phyloP scores from a whole-genome alignment of 2,888 invertebrate genomes.

The Drosophila anomalata region DNA sequence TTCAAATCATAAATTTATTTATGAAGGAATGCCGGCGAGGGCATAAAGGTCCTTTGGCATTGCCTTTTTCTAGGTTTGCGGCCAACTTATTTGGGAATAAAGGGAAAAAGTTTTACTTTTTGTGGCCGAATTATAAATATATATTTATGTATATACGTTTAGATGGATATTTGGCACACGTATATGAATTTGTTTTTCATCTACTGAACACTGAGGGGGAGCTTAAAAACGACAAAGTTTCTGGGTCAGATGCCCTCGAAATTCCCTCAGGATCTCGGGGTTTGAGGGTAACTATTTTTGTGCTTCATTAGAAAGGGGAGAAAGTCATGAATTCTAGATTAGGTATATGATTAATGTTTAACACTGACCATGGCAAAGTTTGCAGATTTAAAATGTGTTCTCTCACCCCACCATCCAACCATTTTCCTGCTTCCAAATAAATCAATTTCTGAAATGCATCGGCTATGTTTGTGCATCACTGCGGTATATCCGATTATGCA shows the following conservation, averaged over 20 bases:
- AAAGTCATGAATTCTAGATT: constrained; percentile 44
- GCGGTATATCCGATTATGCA: constrained; percentile 33
- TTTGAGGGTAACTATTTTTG: constrained; percentile 52
- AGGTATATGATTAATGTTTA: constrained; percentile 38
- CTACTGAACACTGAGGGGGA: not conserved
- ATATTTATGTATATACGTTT: constrained; percentile 9
- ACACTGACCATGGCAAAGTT: constrained; percentile 10
- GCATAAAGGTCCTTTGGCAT: constrained; percentile 32
- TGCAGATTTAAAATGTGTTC: constrained; percentile 22
- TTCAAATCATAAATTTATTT: constrained; percentile 45
- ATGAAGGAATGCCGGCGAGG: constrained; percentile 39
- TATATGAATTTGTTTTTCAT: constrained; percentile 31
- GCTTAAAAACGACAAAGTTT: constrained; percentile 36
- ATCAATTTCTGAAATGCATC: constrained; percentile 39
- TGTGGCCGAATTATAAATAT: constrained; percentile 55
- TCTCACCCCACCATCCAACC: not conserved
- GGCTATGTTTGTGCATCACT: constrained; percentile 12
- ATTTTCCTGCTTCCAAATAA: constrained; percentile 7
- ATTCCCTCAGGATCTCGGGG: constrained; percentile 9
- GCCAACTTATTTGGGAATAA: constrained; percentile 56
- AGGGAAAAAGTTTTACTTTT: constrained; percentile 66
- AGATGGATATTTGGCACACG: constrained; percentile 23
- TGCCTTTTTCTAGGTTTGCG: constrained; percentile 34
- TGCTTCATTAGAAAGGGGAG: constrained; percentile 53
- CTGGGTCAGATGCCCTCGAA: constrained; percentile 10